Base-by-base conservation (phyloP, 2,888 invertebrate genomes). In the Andrena haemorrhoa region DNA sequence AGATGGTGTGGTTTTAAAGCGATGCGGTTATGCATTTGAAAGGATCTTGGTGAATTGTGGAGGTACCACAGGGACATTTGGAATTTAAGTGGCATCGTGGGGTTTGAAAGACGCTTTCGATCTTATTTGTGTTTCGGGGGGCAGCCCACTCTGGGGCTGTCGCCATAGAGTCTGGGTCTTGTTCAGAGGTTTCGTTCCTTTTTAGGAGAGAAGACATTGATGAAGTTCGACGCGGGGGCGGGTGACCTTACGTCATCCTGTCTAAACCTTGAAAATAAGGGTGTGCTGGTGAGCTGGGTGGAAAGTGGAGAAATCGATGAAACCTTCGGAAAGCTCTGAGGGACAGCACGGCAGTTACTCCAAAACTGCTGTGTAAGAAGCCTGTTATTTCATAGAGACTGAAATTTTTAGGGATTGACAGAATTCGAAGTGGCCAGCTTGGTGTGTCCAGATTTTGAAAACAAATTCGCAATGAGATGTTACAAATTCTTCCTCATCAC, bases 191-290 rank as follows among this genome's bases (percentile, higher is more conserved):
- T 56, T 10, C 23, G 56, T 56, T 26, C 23, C 26, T 26, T 23
- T 23, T 26, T 56, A 23, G 56, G 4, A 56, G 56, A 56, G 56
- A 23, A 56, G 56, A 26, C 56, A 20, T 26, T 56, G 56, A 56
- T 56, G 56, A 26, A 56, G 56, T 56, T 56, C 23, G 23, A 56
- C 26, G 10, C 10, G 20, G 56, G 53, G 53, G 53, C 20, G 56
- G 56, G 56, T 26, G 56, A 56, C 10, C 56, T 23, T 56, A 23
- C 56, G 20, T 56, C 26, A 56, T 23, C 10, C 23, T 20, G 56
- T 56, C 56, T 56, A 56, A 56, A 56, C 56, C 56, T 56, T 26
- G 56, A 56, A 41, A 56, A 26, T 10, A 23, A 56, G 23, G 26
- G 26, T 56, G 26, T 56, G 8, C 56, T 10, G 56, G 56, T 8